Evolutionary conservation across 2,113 vertebrate genomes (phyloP).

Genomic region (Gobio gobio): DNA sequence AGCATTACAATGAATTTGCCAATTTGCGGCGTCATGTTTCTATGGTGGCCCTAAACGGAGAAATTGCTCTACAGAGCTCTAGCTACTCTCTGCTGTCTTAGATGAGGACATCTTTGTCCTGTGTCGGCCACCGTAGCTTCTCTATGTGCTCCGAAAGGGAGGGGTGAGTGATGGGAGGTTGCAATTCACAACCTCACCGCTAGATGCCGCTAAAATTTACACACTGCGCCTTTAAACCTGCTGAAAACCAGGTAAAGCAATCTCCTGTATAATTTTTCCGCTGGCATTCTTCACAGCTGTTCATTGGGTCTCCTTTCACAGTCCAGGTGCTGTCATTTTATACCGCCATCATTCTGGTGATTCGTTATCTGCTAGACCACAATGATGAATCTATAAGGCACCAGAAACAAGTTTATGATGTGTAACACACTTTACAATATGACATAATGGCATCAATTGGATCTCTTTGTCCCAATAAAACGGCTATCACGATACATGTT

Average conservation of each 20-base stretch:
- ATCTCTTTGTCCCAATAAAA: conserved; percentile 41
- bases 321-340: conserved; percentile 36
- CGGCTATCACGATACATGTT: conserved; percentile 35
- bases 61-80: too few species aligned
- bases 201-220: too few species aligned
- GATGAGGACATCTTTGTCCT: too few species aligned
- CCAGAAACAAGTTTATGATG: conserved; percentile 35
- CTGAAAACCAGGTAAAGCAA: not conserved
- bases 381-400: conserved; percentile 15
- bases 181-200: too few species aligned
- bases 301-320: conserved; percentile 18
- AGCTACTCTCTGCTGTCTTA: too few species aligned
- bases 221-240: too few species aligned
- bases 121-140: too few species aligned
- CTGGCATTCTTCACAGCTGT: conserved; percentile 2
- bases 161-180: too few species aligned
- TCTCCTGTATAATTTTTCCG: not conserved
- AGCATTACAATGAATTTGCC: too few species aligned
- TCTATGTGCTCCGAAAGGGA: too few species aligned
- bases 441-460: conserved; percentile 37
- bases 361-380: conserved; percentile 18
- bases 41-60: too few species aligned
- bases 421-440: conserved; percentile 42
- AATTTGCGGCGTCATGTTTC: too few species aligned
- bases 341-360: not conserved